Percentiles rank a stretch among this genome's conserved stretches.
phyloP scores from a whole-genome alignment of 1,140 invertebrate genomes.

The Portunus trituberculatus region DNA sequence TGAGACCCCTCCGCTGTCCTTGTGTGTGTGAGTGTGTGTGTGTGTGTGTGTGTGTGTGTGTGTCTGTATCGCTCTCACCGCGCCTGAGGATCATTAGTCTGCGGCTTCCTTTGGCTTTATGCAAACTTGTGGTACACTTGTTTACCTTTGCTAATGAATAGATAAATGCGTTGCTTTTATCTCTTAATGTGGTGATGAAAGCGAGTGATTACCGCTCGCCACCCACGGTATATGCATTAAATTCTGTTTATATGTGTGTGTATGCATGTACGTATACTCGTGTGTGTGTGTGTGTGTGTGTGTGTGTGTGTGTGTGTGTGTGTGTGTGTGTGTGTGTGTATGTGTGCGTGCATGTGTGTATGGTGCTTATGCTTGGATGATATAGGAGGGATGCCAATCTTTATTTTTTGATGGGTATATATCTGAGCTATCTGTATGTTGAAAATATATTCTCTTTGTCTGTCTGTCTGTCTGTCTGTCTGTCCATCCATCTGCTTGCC shows the following conservation, averaged over 20 bases:
- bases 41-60: background rate
- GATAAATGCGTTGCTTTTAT: slow-evolving; percentile 17
- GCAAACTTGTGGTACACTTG: background rate
- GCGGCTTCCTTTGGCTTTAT: background rate
- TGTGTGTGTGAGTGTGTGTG: background rate
- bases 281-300: slow-evolving; percentile 36
- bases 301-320: slow-evolving; percentile 26
- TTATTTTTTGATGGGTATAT: too few species aligned
- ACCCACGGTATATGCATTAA: background rate
- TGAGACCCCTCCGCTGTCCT: background rate
- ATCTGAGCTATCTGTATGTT: too few species aligned
- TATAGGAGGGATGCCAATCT: too few species aligned
- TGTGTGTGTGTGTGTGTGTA: slow-evolving; percentile 41
- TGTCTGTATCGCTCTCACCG: background rate
- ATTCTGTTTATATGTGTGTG: slow-evolving; percentile 65
- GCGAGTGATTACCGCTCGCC: background rate
- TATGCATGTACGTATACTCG: slow-evolving; percentile 34
- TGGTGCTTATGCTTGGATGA: background rate
- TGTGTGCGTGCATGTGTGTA: slow-evolving; percentile 43
- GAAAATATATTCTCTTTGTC: background rate
- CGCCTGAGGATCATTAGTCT: background rate
- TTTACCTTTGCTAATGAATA: background rate
- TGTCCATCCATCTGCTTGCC: background rate
- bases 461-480: slow-evolving; percentile 27
- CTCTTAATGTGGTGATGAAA: slow-evolving; percentile 28